Base-by-base conservation (phyloP, 2,797 vertebrate species). In the Graptemys geographica region DNA sequence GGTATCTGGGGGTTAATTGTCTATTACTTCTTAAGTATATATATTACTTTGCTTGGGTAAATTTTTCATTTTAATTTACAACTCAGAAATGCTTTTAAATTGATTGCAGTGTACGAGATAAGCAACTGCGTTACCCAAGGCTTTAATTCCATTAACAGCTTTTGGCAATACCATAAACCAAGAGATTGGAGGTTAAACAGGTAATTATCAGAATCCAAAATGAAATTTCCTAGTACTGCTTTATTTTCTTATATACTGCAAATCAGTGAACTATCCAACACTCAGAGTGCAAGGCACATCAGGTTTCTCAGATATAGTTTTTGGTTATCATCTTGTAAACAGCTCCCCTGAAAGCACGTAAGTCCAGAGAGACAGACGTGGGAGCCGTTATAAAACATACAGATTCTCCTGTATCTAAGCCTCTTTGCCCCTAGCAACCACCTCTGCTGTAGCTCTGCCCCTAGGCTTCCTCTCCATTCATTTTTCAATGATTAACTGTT, bases 1-100 rank as follows among this genome's bases (percentile, higher is more conserved):
- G 90, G 97, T 93, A 82, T 93, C 96, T 94, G 90, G 51, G 93
- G n/a, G 7, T 97, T 97, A 96, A 97, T 92, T 91, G 78, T 90
- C 92, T 93, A 90, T 95, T 94, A 96, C 96, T 97, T 97, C 94
- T 95, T 88, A 93, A 96, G 90, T 90, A 85, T 15, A 76, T 41
- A 90, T 86, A 80, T 37, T 96, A 83, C 65, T 72, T 84, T 91
- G 74, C 86, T 69, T 33, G 74, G 79, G 53, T 84, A 56, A 56
- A 79, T 33, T 84, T 86, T 86, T 44, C 44, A 92, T 79, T 47
- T 83, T 65, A 87, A 83, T 69, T 92, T 49, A 86, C 87, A 86
- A 80, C 57, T 79, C 74, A 49, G 49, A 83, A 83, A 93, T 90
- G 69, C 86, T 81, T 72, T 59, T 5, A 89, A 79, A 51, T 85